Evolutionary conservation across 2,113 vertebrate species (phyloP).

Genomic region (Chaenocephalus aceratus): DNA sequence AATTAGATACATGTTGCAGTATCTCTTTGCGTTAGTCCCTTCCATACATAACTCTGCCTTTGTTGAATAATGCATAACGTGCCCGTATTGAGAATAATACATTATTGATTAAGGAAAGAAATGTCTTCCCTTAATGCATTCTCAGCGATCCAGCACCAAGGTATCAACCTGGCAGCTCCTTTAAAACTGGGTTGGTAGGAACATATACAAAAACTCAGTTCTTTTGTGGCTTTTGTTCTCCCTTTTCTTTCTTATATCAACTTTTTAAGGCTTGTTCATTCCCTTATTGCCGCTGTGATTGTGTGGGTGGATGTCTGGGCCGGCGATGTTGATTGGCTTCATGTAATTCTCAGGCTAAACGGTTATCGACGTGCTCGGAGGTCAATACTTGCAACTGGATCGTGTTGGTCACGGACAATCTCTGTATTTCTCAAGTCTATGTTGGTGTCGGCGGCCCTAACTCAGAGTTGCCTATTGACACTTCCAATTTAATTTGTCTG

Average conservation of each 20-base stretch:
- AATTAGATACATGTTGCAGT: slow-evolving; percentile 70
- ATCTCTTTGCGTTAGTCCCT: slow-evolving; percentile 42
- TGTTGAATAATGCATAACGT: slow-evolving; percentile 73
- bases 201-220: neutral
- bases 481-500: neutral
- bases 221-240: neutral
- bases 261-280: neutral
- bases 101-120: slow-evolving; percentile 70
- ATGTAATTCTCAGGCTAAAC: slow-evolving; percentile 61
- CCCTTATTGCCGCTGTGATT: neutral
- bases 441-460: neutral
- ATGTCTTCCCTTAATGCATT: slow-evolving; percentile 46
- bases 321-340: slow-evolving; percentile 30
- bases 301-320: slow-evolving; percentile 31
- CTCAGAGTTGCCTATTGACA: neutral
- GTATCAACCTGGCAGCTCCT: slow-evolving; percentile 5
- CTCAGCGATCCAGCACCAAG: slow-evolving; percentile 31
- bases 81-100: slow-evolving; percentile 68
- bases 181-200: neutral
- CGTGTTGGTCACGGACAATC: slow-evolving; percentile 41
- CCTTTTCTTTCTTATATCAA: neutral
- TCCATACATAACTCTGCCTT: slow-evolving; percentile 55
- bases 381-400: slow-evolving; percentile 54
- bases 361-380: slow-evolving; percentile 49
- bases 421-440: slow-evolving; percentile 22